These are phyloP conservation scores for Barnardius zonarius DNA, from an alignment of 2,113 vertebrate genomes.

Conservation along the genomic window DNA sequence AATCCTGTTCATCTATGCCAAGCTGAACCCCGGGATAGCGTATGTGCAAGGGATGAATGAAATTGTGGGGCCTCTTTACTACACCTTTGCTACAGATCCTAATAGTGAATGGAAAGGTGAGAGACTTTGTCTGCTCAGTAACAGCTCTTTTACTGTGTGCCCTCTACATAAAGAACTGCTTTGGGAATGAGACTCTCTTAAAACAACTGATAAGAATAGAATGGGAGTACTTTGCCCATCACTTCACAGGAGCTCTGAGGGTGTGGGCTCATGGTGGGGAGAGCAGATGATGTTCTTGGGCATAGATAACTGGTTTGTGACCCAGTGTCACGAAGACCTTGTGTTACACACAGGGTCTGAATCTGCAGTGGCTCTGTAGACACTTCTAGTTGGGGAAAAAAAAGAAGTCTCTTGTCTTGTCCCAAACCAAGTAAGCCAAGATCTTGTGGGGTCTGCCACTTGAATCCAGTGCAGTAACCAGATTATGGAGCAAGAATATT, in stretches of 20 bases:
- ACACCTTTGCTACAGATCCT: slow-evolving; percentile 95
- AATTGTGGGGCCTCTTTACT: slow-evolving; percentile 95
- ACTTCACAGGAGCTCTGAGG: neutral
- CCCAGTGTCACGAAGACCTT: neutral
- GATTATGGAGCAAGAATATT: neutral
- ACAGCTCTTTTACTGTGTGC: accelerated
- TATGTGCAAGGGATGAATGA: slow-evolving; percentile 99
- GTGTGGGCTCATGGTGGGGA: neutral
- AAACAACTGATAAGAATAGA: neutral
- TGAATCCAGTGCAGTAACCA: neutral
- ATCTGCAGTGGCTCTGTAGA: neutral
- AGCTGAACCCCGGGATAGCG: slow-evolving; percentile 96
- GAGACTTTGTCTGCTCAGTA: neutral
- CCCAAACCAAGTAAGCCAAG: neutral
- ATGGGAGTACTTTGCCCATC: neutral
- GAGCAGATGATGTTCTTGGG: neutral
- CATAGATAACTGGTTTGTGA: neutral
- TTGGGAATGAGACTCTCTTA: neutral
- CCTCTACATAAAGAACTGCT: neutral
- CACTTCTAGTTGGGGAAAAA: neutral
- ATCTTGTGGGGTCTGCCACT: neutral
- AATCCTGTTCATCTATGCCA: slow-evolving; percentile 98
- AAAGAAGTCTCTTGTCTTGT: neutral
- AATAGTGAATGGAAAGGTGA: slow-evolving; percentile 93
- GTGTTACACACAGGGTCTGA: neutral